A percentile compares a stretch with the other conserved stretches of the same genome.
Evolutionary conservation across 2,888 invertebrate species (phyloP).

Genomic region (Phorcus lineatus): DNA sequence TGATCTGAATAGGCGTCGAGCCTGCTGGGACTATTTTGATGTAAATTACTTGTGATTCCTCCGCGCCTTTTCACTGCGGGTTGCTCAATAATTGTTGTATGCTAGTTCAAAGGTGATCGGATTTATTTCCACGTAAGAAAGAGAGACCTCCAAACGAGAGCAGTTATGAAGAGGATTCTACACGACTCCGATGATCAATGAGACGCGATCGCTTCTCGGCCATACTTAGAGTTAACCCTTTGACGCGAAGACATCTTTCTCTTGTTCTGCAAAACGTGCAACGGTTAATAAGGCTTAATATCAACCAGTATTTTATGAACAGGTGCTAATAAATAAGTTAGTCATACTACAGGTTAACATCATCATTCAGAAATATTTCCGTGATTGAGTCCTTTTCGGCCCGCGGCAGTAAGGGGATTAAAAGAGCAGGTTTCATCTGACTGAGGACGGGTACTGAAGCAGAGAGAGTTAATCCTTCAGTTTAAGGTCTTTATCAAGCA

Average conservation of each 20-base stretch:
- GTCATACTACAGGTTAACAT: too few species aligned
- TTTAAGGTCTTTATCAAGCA: background rate
- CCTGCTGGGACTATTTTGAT: slow-evolving; percentile 25
- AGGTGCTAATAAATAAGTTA: too few species aligned
- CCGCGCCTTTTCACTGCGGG: slow-evolving; percentile 14
- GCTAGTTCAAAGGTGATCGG: slow-evolving; percentile 5
- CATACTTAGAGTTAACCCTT: background rate
- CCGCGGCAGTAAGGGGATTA: too few species aligned
- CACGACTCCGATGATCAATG: background rate
- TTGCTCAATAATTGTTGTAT: slow-evolving; percentile 12
- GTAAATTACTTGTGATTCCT: slow-evolving; percentile 22
- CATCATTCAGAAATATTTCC: too few species aligned
- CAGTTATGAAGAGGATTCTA: slow-evolving; percentile 9
- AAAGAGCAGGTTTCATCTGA: too few species aligned
- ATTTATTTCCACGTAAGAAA: slow-evolving; percentile 15
- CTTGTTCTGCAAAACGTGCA: too few species aligned
- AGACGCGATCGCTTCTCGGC: background rate
- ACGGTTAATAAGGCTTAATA: too few species aligned
- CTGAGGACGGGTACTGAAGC: background rate
- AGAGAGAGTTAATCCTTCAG: background rate
- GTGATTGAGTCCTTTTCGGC: too few species aligned
- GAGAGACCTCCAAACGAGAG: background rate
- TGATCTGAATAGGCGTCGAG: slow-evolving; percentile 1
- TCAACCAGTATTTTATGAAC: too few species aligned
- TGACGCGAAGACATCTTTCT: too few species aligned